Percentiles rank a stretch among this genome's conserved stretches.
phyloP scores from a whole-genome alignment of 64 coral and sea anemone species.

The Stichodactyla mertensii region DNA sequence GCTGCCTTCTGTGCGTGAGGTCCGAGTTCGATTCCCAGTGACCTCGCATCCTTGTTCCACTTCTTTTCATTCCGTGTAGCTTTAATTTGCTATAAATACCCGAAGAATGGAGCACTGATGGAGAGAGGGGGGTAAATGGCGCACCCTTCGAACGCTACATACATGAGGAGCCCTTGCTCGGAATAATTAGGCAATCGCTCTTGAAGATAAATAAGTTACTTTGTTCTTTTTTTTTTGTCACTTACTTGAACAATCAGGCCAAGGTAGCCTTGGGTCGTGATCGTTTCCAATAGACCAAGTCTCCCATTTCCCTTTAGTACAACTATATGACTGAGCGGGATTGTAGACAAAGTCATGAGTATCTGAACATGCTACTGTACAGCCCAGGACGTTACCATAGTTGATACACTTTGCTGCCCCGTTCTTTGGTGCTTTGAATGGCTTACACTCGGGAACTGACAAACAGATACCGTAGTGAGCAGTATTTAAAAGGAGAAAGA shows the following conservation, averaged over 20 bases:
- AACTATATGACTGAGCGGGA: conserved; percentile 30
- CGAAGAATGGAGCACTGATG: too few relatives aligned
- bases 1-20: too few relatives aligned
- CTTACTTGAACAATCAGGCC: conserved; percentile 61
- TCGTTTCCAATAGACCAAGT: background rate
- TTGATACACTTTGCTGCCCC: background rate
- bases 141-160: too few relatives aligned
- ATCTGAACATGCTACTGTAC: background rate
- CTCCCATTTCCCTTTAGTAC: conserved; percentile 24
- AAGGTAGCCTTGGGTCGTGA: background rate
- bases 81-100: too few relatives aligned
- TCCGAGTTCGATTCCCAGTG: too few relatives aligned
- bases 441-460: conserved; percentile 25
- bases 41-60: too few relatives aligned
- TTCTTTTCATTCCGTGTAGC: too few relatives aligned
- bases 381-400: background rate
- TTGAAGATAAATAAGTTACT: too few relatives aligned
- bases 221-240: background rate
- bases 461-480: background rate
- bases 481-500: background rate
- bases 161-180: too few relatives aligned
- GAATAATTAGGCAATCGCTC: too few relatives aligned
- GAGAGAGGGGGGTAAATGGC: too few relatives aligned
- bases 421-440: conserved; percentile 41
- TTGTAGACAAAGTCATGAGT: conserved; percentile 34